Evolutionary conservation across 2,797 vertebrate genomes (phyloP).

Genomic region (Falco rusticolus): DNA sequence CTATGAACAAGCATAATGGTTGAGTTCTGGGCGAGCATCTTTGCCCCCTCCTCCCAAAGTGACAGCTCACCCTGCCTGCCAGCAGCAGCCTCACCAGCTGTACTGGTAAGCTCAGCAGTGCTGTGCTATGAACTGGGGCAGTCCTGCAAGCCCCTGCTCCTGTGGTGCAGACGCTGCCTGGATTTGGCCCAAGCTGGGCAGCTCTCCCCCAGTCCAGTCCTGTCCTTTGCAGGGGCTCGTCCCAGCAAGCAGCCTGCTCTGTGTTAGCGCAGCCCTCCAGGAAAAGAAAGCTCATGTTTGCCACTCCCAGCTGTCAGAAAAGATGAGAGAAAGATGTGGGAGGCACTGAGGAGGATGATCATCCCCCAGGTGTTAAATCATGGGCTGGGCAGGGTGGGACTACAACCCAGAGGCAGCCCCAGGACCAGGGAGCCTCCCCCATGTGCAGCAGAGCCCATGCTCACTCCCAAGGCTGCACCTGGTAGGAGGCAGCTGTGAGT

Average conservation of each 20-base stretch:
- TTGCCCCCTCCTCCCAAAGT: background rate
- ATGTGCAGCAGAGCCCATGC: background rate
- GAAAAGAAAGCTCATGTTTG: background rate
- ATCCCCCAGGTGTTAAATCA: background rate
- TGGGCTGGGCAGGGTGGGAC: background rate
- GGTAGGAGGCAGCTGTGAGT: fast-evolving
- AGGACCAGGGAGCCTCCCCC: background rate
- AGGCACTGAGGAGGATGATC: background rate
- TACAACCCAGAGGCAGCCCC: background rate
- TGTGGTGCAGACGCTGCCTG: background rate
- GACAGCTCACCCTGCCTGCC: background rate
- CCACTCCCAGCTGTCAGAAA: background rate
- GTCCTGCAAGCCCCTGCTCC: background rate
- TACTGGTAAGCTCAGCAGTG: background rate
- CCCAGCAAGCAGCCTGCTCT: background rate
- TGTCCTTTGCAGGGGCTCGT: background rate
- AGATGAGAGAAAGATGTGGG: background rate
- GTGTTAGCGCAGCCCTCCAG: background rate
- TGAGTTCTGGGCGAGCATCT: background rate
- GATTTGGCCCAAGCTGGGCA: background rate
- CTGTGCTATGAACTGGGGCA: fast-evolving
- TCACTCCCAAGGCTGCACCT: background rate
- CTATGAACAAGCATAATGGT: background rate
- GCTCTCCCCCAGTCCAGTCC: background rate
- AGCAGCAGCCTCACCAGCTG: background rate